phyloP scores from a whole-genome alignment of 1,140 invertebrate genomes.

The Planococcus citri region DNA sequence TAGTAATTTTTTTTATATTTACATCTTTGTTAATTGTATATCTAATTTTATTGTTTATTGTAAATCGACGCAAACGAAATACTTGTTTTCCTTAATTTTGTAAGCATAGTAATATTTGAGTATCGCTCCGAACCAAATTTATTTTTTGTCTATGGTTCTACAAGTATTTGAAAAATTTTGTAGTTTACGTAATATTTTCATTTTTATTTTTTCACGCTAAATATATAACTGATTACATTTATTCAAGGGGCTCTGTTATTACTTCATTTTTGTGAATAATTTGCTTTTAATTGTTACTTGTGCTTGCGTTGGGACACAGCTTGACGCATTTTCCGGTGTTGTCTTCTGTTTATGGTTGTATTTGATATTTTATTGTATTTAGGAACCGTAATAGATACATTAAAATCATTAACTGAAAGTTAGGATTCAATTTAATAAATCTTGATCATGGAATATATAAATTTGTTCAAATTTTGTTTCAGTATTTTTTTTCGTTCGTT shows the following conservation, averaged over 20 bases:
- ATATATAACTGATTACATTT: not conserved
- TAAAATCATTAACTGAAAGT: too few relatives aligned
- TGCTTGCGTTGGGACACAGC: not conserved
- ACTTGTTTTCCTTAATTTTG: not conserved
- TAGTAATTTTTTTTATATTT: not conserved
- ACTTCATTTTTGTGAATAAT: not conserved
- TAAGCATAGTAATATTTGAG: not conserved
- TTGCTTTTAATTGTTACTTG: not conserved
- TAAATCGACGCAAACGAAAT: not conserved
- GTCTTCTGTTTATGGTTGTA: not conserved
- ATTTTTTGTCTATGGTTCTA: not conserved
- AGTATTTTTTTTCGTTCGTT: too few relatives aligned
- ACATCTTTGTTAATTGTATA: not conserved
- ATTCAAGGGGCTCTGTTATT: not conserved
- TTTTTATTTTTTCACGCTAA: not conserved
- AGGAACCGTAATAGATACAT: too few relatives aligned
- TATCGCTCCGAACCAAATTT: not conserved
- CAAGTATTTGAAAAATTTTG: not conserved
- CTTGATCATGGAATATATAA: too few relatives aligned
- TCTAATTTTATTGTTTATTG: not conserved
- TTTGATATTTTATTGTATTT: too few relatives aligned
- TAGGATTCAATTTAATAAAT: too few relatives aligned
- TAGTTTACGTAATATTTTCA: not conserved
- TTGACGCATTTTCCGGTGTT: not conserved
- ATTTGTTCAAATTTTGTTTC: too few relatives aligned